phyloP scores from a whole-genome alignment of 2,888 invertebrate species.

The Caradrina clavipalpis region DNA sequence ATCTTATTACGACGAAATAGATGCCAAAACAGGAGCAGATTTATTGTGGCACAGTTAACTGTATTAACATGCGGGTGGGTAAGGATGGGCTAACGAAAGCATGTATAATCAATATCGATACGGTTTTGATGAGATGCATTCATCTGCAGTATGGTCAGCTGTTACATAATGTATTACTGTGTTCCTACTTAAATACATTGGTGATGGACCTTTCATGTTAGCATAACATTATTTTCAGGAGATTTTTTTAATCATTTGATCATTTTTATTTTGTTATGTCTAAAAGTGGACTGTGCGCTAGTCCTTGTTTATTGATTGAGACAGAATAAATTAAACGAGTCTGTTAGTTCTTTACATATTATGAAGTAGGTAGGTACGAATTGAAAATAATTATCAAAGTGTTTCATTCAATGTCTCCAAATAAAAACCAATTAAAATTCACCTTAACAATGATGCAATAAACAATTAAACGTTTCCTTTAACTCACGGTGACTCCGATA shows the following conservation, averaged over 20 bases:
- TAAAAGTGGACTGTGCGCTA: too few species aligned
- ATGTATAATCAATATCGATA: conserved; percentile 70
- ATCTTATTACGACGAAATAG: conserved; percentile 67
- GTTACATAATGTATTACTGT: not conserved
- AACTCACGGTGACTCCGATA: conserved; percentile 49
- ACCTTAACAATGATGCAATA: conserved; percentile 36
- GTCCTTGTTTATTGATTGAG: too few species aligned
- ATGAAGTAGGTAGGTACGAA: not conserved
- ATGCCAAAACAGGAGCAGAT: conserved; percentile 62
- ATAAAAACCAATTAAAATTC: conserved; percentile 18
- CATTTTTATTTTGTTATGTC: too few species aligned
- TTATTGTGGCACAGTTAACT: conserved; percentile 71
- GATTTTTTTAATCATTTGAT: too few species aligned
- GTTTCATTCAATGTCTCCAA: conserved; percentile 12
- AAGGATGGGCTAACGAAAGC: conserved; percentile 69
- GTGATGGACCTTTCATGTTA: too few species aligned
- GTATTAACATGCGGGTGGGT: conserved; percentile 79
- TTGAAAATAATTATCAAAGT: conserved; percentile 13
- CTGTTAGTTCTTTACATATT: too few species aligned
- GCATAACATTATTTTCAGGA: too few species aligned
- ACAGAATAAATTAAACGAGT: too few species aligned
- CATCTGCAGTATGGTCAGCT: not conserved
- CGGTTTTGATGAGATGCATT: conserved; percentile 11
- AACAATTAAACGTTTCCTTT: conserved; percentile 48
- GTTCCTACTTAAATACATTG: not conserved